Evolutionary conservation across 2,797 vertebrate species (phyloP), one percentile per base, ranked within the genome.

Genomic region (Sebastes steindachneri): DNA sequence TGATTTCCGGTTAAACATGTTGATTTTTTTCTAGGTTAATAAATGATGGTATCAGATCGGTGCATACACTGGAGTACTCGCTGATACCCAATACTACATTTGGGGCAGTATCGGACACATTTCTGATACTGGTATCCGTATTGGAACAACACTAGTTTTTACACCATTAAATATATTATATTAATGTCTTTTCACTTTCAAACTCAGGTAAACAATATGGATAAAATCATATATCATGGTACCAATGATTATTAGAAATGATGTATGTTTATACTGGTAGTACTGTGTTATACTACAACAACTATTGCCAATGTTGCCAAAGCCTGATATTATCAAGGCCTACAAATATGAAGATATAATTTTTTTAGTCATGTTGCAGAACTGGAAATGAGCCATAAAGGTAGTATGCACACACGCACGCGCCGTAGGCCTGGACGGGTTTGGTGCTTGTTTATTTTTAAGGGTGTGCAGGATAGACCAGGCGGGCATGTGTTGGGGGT

Each of bases 371-470:
- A 64, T n/a, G 19, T 64, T 58, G 19, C 33, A 9, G 53, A 68
- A 25, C 60, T 68, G 25, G 26, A 85, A 80, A 75, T 69, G 28
- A 88, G 31, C 66, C 51, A 60, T 48, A 31, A 54, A 70, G 41
- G 58, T 68, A 73, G 76, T 54, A 57, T 53, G 66, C 62, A 60
- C 66, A 55, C 17, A 48, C 15, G 7, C 37, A 62, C 5, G 7
- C 0, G 5, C 54, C 19, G 3, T 54, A 25, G 35, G 48, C 55
- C 45, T 73, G 25, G 37, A 75, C 1, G 7, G 53, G 41, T 63
- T 73, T 26, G 12, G 45, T 58, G 29, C 57, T 71, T 57, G 11
- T 67, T 77, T 75, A 37, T 81, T 65, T 78, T 51, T 68, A 37
- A 58, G 29, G 19, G 15, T 37, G 67, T 71, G 33, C 29, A 48